These are phyloP conservation scores for Toxotes chatareus DNA, from an alignment of 2,113 vertebrate species.

Conservation along the genomic window DNA sequence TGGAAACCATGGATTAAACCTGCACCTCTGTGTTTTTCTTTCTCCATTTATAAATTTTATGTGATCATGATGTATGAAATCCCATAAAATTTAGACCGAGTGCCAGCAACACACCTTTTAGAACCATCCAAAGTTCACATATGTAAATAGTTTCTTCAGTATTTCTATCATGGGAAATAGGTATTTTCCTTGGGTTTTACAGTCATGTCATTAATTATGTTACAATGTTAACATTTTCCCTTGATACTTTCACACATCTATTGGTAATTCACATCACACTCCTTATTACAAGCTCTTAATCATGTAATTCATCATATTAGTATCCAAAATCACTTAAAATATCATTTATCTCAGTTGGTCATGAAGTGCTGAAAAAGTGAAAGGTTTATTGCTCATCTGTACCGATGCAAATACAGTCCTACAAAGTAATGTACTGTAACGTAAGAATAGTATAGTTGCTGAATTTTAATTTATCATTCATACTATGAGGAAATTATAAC, in stretches of 20 bases:
- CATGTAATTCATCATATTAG: not conserved
- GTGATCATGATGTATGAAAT: constrained; percentile 56
- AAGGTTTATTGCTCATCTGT: constrained; percentile 14
- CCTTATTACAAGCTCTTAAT: not conserved
- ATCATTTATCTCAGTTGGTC: not conserved
- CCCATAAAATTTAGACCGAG: constrained; percentile 36
- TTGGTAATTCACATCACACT: constrained; percentile 1
- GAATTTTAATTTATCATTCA: constrained; percentile 1
- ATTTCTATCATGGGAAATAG: constrained; percentile 15
- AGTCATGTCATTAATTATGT: constrained; percentile 31
- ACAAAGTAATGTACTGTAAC: not conserved
- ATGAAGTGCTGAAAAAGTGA: not conserved
- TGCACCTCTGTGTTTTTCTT: constrained; percentile 57
- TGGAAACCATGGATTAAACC: constrained; percentile 67
- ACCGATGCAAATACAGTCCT: constrained; percentile 2
- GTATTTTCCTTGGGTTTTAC: constrained; percentile 40
- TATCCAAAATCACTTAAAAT: constrained; percentile 10
- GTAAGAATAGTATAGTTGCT: too few relatives aligned
- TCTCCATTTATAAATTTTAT: constrained; percentile 50
- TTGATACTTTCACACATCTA: constrained; percentile 12
- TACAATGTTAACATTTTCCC: constrained; percentile 15
- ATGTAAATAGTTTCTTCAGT: constrained; percentile 17
- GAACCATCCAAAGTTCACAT: constrained; percentile 46
- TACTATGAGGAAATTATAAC: not conserved
- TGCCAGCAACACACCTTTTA: constrained; percentile 38